phyloP scores from a whole-genome alignment of 1,140 invertebrate species.

The Lamellibrachia luymesi region DNA sequence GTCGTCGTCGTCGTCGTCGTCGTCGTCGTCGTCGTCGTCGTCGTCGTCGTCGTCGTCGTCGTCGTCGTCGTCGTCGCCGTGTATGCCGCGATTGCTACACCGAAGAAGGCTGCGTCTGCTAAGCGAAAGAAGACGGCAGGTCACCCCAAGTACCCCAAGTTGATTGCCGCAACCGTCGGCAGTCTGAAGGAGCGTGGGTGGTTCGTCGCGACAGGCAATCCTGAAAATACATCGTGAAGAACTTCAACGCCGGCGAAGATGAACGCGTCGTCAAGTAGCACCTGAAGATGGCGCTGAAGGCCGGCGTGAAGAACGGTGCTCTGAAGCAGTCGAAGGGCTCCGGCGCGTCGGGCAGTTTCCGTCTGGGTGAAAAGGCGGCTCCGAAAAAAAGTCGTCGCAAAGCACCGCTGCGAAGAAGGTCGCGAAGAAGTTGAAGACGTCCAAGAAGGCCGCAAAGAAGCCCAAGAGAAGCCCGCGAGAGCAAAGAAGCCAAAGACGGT shows the following conservation, averaged over 20 bases:
- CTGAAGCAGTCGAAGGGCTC: too few relatives aligned
- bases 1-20: too few relatives aligned
- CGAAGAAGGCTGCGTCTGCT: too few relatives aligned
- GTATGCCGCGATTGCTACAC: neutral
- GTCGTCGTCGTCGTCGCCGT: too few relatives aligned
- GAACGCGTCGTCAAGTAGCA: too few relatives aligned
- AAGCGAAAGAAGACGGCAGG: conserved; percentile 15
- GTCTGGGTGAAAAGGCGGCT: conserved; percentile 28
- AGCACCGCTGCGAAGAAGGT: neutral
- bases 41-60: too few relatives aligned
- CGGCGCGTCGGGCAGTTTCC: conserved; percentile 37
- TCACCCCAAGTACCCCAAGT: conserved; percentile 31
- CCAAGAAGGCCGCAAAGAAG: conserved; percentile 8
- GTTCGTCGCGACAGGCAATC: conserved; percentile 32
- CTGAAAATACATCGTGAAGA: conserved; percentile 28
- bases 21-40: too few relatives aligned
- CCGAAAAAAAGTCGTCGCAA: conserved; percentile 22
- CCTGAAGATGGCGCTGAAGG: too few relatives aligned
- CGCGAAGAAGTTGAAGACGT: neutral
- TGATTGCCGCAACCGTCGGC: conserved; percentile 26
- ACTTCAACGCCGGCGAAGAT: too few relatives aligned
- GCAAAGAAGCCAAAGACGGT: conserved; percentile 6
- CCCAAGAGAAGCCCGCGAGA: neutral
- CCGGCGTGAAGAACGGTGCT: conserved; percentile 22
- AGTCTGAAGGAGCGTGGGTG: conserved; percentile 30